phyloP scores from a whole-genome alignment of 2,113 vertebrate genomes.

The Cochlearius cochlearius region DNA sequence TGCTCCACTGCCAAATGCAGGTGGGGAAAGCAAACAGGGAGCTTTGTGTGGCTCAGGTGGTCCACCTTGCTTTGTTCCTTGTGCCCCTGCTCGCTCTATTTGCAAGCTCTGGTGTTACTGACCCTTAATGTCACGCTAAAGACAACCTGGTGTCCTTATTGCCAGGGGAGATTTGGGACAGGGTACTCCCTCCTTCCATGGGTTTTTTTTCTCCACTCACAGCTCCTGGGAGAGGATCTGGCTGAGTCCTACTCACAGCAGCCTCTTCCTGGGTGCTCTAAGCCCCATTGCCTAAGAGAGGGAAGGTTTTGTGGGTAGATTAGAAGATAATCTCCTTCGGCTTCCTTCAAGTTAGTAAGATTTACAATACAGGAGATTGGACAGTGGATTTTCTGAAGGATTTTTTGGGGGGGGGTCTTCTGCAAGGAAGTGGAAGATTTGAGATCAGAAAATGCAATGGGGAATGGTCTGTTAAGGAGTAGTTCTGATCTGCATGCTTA shows the following conservation, averaged over 20 bases:
- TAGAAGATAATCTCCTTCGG: neutral
- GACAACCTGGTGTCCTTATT: neutral
- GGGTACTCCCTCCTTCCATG: neutral
- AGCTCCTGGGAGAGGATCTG: neutral
- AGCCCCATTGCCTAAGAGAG: neutral
- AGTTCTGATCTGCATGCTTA: neutral
- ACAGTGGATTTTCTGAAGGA: neutral
- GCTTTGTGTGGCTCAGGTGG: neutral
- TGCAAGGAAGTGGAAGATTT: neutral
- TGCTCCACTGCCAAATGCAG: neutral
- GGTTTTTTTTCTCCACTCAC: neutral
- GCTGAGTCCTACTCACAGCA: neutral
- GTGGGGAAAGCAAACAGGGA: neutral
- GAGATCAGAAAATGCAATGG: neutral
- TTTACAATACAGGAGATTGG: neutral
- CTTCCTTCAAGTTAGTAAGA: neutral
- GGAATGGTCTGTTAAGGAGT: neutral
- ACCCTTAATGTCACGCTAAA: neutral
- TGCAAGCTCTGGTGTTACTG: neutral
- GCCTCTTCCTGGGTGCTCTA: neutral
- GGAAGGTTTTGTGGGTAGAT: neutral
- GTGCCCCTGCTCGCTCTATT: neutral
- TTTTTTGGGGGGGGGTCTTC: neutral
- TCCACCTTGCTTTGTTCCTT: neutral
- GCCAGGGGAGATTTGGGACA: neutral